phyloP scores from a whole-genome alignment of 2,797 vertebrate species.

The Liasis olivaceus region DNA sequence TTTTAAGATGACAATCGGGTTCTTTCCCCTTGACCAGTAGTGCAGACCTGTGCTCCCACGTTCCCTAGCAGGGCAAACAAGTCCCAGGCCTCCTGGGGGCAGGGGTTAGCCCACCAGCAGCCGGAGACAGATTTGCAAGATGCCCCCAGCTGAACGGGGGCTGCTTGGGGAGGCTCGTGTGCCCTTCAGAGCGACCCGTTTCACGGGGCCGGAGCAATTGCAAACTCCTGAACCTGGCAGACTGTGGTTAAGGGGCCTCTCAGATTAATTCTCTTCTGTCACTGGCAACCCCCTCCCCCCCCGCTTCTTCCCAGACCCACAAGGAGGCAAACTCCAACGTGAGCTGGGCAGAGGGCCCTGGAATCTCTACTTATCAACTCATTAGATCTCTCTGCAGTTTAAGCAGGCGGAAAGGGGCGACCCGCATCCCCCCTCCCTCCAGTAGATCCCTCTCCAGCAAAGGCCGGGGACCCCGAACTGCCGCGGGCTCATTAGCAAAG shows the following conservation, averaged over 20 bases:
- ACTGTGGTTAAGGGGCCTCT: neutral
- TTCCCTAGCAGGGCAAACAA: neutral
- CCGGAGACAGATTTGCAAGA: too few species aligned
- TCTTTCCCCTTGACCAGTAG: too few species aligned
- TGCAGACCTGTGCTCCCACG: too few species aligned
- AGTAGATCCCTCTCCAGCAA: neutral
- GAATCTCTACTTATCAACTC: neutral
- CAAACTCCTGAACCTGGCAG: neutral
- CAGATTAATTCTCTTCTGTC: slow-evolving; percentile 14
- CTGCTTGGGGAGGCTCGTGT: too few species aligned
- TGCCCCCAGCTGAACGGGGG: too few species aligned
- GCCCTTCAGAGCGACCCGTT: neutral
- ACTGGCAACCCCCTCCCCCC: neutral
- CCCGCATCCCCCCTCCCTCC: neutral
- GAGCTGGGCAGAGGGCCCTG: too few species aligned
- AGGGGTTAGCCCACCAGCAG: neutral
- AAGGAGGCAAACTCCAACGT: neutral
- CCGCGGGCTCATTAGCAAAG: neutral
- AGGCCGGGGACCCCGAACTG: neutral
- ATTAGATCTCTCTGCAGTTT: neutral
- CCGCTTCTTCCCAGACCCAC: neutral
- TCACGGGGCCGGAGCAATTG: neutral
- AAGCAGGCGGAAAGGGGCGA: neutral
- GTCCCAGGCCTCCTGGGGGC: rapidly evolving
- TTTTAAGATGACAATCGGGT: too few species aligned